Evolutionary conservation across 2,888 invertebrate species (phyloP).

Genomic region (Nomada fucata): DNA sequence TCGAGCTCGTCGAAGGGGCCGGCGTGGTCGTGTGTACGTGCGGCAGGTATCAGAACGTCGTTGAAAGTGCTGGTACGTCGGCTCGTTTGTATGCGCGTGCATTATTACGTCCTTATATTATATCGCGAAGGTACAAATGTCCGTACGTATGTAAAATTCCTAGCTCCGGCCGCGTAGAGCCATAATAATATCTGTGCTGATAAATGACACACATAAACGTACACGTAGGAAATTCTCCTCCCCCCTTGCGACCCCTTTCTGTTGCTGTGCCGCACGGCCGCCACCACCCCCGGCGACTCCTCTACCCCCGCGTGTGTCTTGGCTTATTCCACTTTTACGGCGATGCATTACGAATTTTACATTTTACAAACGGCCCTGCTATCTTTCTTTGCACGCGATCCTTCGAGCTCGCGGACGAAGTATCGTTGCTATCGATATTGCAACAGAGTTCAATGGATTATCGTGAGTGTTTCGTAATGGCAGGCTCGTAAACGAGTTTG

Average conservation of each 20-base stretch:
- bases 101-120: slow-evolving; percentile 83
- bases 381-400: slow-evolving; percentile 80
- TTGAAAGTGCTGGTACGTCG: slow-evolving; percentile 53
- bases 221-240: slow-evolving; percentile 75
- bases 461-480: neutral
- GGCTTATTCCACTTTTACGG: slow-evolving; percentile 82
- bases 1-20: slow-evolving; percentile 34
- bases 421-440: slow-evolving; percentile 14
- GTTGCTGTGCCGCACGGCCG: slow-evolving; percentile 52
- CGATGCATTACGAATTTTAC: slow-evolving; percentile 83
- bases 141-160: slow-evolving; percentile 82
- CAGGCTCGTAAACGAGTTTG: too few relatives aligned
- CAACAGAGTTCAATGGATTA: too few relatives aligned
- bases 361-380: slow-evolving; percentile 81
- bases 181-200: slow-evolving; percentile 83
- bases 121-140: slow-evolving; percentile 82
- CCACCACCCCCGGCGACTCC: slow-evolving; percentile 36
- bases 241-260: slow-evolving; percentile 59
- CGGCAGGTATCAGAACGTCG: slow-evolving; percentile 50
- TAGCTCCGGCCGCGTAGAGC: slow-evolving; percentile 79
- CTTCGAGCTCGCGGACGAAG: slow-evolving; percentile 77
- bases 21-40: slow-evolving; percentile 45
- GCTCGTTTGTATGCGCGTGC: slow-evolving; percentile 76
- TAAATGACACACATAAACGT: slow-evolving; percentile 84
- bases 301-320: slow-evolving; percentile 73